Base-by-base conservation (phyloP, 2,113 vertebrate genomes). In the Engystomops pustulosus region DNA sequence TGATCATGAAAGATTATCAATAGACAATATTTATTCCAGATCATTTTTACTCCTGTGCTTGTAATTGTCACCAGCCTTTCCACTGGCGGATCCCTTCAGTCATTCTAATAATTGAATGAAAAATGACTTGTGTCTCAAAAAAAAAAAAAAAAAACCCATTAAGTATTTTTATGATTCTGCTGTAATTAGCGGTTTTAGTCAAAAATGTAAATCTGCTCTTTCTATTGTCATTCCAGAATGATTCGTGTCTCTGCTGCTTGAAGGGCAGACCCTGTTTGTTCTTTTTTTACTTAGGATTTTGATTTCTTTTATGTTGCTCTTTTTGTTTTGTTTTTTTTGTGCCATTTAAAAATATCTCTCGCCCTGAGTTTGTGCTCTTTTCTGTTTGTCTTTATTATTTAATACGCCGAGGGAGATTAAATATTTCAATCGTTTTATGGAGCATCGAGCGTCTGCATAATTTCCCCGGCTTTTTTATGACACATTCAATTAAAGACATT, bases 401-500 rank as follows among this genome's bases (percentile, higher is more conserved):
- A 6, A 62, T 30, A 17, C 4, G 14, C 10, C 27, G 49, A 41
- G 32, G 6, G 49, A 17, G 27, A 60, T 79, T 53, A 30, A 44
- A 79, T 55, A 45, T 65, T 79, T 79, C 23, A 62, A 6, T 62
- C 27, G 11, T 45, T 18, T 80, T 41, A 34, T 17, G 25, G 3
- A 34, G 62, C 15, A 6, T 20, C 9, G 17, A 67, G 9, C 15
- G 2, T 25, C 45, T 41, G 32, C 47, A 71, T 71, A 25, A 36
- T 38, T 55, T 36, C 41, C 3, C 6, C 7, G 32, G 32, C 47
- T 79, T 58, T 17, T 18, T 81, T 10, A 10, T 2, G n/a, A 4
- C 49, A 81, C 41, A 71, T 81, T 69, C 38, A 53, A 10, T 71
- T 81, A 17, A 32, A 67, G 17, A 34, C 30, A 20, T 36, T 20